Conservation (phyloP, 1,140 invertebrate species). For the Temnothorax nylanderi region DNA sequence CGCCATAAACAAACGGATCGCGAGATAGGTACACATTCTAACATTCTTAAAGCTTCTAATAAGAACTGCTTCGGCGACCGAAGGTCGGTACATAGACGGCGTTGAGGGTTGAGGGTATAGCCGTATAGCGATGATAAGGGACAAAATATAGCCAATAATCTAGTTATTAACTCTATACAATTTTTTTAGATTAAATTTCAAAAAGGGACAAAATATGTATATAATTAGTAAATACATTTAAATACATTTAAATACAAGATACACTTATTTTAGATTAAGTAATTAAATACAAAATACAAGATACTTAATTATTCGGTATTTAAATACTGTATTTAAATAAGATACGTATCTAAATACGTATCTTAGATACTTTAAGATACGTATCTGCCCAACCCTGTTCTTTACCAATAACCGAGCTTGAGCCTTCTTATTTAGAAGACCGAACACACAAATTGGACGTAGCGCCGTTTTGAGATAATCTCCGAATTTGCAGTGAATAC, state of each 20-base stretch:
- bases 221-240: not conserved
- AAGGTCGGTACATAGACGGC: no score
- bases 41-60: no score
- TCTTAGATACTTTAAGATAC: no score
- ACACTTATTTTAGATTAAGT: not conserved
- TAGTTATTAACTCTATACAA: no score
- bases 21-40: no score
- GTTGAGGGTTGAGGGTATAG: no score
- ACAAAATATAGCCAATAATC: no score
- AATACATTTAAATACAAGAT: not conserved
- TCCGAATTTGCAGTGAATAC: conserved; percentile 10
- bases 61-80: no score
- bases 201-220: not conserved
- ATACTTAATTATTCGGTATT: not conserved
- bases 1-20: no score
- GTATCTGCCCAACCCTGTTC: not conserved
- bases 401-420: not conserved
- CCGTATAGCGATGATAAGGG: no score
- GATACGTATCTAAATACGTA: not conserved
- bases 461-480: not conserved
- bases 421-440: conserved; percentile 32
- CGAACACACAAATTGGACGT: conserved; percentile 45
- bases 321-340: conserved; percentile 1
- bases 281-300: conserved; percentile 1
- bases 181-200: no score